These are phyloP conservation scores for Gisinianus flammeolus DNA, from an alignment of 2,888 invertebrate genomes.

Conservation along the genomic window DNA sequence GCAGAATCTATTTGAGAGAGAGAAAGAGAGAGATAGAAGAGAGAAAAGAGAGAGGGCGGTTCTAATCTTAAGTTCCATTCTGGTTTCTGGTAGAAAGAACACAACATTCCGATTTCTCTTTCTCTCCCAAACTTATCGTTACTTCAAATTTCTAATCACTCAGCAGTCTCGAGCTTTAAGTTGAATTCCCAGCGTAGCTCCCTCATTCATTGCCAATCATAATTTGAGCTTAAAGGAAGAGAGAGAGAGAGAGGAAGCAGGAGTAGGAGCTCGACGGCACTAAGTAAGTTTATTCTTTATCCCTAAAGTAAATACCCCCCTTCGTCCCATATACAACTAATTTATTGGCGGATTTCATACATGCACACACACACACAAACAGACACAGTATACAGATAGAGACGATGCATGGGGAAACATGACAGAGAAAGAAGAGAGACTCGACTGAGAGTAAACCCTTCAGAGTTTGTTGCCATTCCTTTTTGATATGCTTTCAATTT, in stretches of 20 bases:
- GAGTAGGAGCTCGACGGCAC: too few species aligned
- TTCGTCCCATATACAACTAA: background rate
- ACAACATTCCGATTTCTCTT: too few species aligned
- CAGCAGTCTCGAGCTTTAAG: background rate
- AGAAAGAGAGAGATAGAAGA: background rate
- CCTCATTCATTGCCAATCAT: conserved; percentile 26
- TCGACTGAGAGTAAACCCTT: too few species aligned
- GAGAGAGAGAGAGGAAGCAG: too few species aligned
- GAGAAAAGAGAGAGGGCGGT: background rate
- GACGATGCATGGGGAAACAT: too few species aligned
- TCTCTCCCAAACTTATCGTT: conserved; percentile 17
- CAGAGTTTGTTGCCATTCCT: too few species aligned
- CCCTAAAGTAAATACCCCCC: background rate
- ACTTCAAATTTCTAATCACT: conserved; percentile 22
- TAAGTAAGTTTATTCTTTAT: background rate
- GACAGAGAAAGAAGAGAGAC: too few species aligned
- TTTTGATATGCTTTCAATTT: too few species aligned
- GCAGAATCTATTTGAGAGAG: too few species aligned
- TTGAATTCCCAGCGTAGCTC: background rate
- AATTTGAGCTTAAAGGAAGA: background rate
- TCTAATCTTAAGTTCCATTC: background rate
- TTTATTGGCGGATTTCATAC: background rate
- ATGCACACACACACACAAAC: background rate
- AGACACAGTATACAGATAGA: background rate
- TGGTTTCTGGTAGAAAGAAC: too few species aligned